Evolutionary conservation across 2,888 invertebrate genomes (phyloP).

Genomic region (Latrodectus elegans): DNA sequence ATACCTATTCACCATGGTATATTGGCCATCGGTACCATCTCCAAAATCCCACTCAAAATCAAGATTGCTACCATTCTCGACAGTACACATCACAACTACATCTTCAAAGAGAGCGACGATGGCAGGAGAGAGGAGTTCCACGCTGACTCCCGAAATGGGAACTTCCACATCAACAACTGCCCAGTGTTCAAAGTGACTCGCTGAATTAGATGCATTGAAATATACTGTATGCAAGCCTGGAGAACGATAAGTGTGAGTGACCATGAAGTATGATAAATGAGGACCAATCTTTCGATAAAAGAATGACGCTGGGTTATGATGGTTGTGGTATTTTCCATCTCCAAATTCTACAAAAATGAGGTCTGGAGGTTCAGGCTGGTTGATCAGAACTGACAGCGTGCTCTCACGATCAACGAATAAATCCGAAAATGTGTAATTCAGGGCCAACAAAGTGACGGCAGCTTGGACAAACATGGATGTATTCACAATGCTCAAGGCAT

Average conservation of each 20-base stretch:
- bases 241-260: constrained; percentile 17
- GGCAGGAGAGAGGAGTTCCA: constrained; percentile 32
- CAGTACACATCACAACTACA: constrained; percentile 44
- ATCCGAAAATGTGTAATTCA: constrained; percentile 42
- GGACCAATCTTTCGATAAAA: background rate
- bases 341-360: constrained; percentile 51
- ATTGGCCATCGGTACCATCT: constrained; percentile 62
- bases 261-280: background rate
- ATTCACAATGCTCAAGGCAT: constrained; percentile 30
- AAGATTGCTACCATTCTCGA: constrained; percentile 32
- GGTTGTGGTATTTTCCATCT: constrained; percentile 4
- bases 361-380: constrained; percentile 19
- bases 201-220: constrained; percentile 44
- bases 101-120: constrained; percentile 59
- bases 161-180: constrained; percentile 20
- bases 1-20: constrained; percentile 64
- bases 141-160: constrained; percentile 25
- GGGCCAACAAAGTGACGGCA: constrained; percentile 28
- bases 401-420: constrained; percentile 37
- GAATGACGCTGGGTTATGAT: background rate
- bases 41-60: constrained; percentile 70
- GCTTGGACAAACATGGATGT: constrained; percentile 50
- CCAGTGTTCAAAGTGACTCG: constrained; percentile 32
- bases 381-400: constrained; percentile 29
- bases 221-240: constrained; percentile 31